Conservation (phyloP, 2,113 vertebrate genomes). For the Murina feae region DNA sequence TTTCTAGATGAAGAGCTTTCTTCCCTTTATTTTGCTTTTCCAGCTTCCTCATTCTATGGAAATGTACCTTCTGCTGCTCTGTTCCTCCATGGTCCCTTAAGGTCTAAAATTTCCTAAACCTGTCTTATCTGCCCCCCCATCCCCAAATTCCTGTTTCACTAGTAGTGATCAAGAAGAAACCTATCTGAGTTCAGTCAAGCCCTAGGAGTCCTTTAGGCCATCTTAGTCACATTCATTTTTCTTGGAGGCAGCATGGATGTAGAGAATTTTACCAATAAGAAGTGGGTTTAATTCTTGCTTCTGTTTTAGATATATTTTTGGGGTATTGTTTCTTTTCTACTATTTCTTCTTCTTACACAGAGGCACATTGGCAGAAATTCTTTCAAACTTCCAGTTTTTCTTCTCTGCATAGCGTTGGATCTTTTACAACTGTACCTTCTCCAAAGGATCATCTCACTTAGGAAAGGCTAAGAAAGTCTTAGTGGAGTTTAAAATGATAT, state of each 20-base stretch:
- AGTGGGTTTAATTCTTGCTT: not conserved
- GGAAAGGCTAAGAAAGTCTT: not conserved
- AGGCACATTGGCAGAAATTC: not conserved
- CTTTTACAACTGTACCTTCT: not conserved
- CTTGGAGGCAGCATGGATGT: not conserved
- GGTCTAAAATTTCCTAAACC: too few species aligned
- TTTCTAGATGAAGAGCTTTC: too few species aligned
- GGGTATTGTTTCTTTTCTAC: not conserved
- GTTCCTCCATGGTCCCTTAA: too few species aligned
- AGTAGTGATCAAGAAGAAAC: not conserved
- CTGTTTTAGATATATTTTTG: not conserved
- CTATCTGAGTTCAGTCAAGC: not conserved
- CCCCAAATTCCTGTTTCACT: too few species aligned
- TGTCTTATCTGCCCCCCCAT: too few species aligned
- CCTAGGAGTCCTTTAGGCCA: not conserved
- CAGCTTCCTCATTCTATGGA: too few species aligned
- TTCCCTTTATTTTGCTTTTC: too few species aligned
- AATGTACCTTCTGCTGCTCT: too few species aligned
- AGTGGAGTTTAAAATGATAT: not conserved
- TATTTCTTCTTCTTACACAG: not conserved
- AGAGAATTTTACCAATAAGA: not conserved
- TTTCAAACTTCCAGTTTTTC: not conserved
- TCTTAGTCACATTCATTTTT: not conserved
- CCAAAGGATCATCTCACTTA: not conserved
- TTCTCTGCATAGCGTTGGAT: not conserved